Evolutionary conservation across 2,113 vertebrate species (phyloP), one percentile per base, ranked within the genome.

Genomic region (Leptosomus discolor): DNA sequence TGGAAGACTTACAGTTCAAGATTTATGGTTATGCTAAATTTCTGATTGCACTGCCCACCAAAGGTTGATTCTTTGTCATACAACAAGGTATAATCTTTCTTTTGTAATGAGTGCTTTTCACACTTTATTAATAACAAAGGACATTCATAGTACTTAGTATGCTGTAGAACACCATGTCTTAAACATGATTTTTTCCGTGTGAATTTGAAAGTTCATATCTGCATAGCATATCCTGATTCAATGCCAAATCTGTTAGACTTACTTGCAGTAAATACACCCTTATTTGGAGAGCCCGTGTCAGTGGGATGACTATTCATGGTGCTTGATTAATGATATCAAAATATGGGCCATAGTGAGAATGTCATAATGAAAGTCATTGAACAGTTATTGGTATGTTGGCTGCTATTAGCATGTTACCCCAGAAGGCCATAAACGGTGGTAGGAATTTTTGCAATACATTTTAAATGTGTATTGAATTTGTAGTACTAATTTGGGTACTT

Each of bases 401-500:
- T 11, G 22, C 56, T 60, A 5, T 54, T 84, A 81, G 27, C 22
- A 29, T 61, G 12, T 95, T 91, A 83, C n/a, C 78, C 73, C 76
- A 92, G 64, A 94, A 89, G 45, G 36, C 80, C 75, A 90, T 92
- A 94, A 90, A 96, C 85, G 71, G 88, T 87, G 73, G 20, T 69
- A 82, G 68, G 37, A 90, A 79, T 85, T 36, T 54, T 85, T 81
- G 74, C 83, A 84, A 68, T 81, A 77, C 61, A 67, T 58, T 75
- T 37, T 36, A 57, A 92, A 91, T 92, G 41, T 57, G 30, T 71
- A 57, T 56, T 95, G 87, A 93, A 96, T 96, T 97, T 97, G 50
- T 32, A 64, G 60, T 89, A 71, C 90, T 96, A 91, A 93, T 96
- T 96, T 92, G 91, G 64, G 80, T 85, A 88, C 88, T 96, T 97